Evolutionary conservation across 2,888 invertebrate genomes (phyloP), one percentile per base, ranked within the genome.

Genomic region (Timandra comae): DNA sequence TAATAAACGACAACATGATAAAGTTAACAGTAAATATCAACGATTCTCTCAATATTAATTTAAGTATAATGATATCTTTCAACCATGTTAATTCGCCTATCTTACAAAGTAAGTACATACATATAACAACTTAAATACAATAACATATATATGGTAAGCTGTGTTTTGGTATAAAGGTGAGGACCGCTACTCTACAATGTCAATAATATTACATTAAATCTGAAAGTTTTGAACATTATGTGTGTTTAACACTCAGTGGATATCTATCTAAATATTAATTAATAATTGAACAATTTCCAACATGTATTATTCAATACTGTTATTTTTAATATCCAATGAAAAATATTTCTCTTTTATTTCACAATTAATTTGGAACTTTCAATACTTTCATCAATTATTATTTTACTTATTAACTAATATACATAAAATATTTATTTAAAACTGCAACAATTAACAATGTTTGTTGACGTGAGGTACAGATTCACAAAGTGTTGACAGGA

Each of bases 91-190:
- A 66, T 74, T 72, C 67, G n/a, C 62, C 72, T 81, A 81, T 62
- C 71, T 75, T 82, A 81, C 47, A 68, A 58, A n/a, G 7, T 11
- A 24, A 65, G 69, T 75, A 79, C 67, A 77, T 66, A 74, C 57
- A 65, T 30, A 49, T 60, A 65, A 65, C 82, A 82, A 85, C 80
- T 82, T 81, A 85, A 66, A 72, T 63, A 74, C 71, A 78, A 72
- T 75, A 78, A 72, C 78, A 75, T 74, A 81, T 79, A 43, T 46
- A 43, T 85, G 85, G 85, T 85, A 85, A 85, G 81, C 80, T 79
- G 85, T 84, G 77, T 79, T 85, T 85, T 85, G 85, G 85, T 85
- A 84, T 85, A 74, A 73, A 79, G 75, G 79, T 84, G 84, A 85
- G 81, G 82, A 77, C 69, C 63, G 75, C 80, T 82, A 81, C 56